phyloP scores from a whole-genome alignment of 2,797 vertebrate genomes.

The Tenualosa ilisha region DNA sequence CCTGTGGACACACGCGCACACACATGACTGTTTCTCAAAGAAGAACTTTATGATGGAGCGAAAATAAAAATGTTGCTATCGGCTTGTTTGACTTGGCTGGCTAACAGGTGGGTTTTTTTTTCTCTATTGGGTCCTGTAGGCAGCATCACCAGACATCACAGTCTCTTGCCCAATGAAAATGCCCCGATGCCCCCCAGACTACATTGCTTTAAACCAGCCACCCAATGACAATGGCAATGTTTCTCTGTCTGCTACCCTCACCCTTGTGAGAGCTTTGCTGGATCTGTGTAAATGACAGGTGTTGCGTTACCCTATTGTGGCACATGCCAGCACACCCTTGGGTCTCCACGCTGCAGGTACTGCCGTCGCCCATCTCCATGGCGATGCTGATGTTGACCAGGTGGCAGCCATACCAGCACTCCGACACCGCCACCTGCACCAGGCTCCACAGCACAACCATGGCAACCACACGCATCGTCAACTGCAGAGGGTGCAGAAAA shows the following conservation, averaged over 20 bases:
- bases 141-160: too few relatives aligned
- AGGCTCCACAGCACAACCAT: conserved; percentile 80
- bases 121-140: too few relatives aligned
- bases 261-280: too few relatives aligned
- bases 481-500: conserved; percentile 29
- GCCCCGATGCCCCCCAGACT: too few relatives aligned
- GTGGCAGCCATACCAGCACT: conserved; percentile 73
- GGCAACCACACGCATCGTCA: conserved; percentile 72
- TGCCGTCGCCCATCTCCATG: conserved; percentile 83
- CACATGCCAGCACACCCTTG: conserved; percentile 87
- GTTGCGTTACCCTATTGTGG: conserved; percentile 72
- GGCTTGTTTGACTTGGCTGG: too few relatives aligned
- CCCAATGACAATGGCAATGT: too few relatives aligned
- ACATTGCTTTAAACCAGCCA: too few relatives aligned
- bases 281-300: too few relatives aligned
- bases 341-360: conserved; percentile 74
- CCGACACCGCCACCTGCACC: conserved; percentile 68
- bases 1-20: conserved; percentile 65
- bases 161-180: too few relatives aligned
- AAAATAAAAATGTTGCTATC: neutral
- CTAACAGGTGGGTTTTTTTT: too few relatives aligned
- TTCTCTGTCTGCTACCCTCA: too few relatives aligned
- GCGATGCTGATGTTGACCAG: conserved; percentile 78
- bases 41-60: neutral
- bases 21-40: neutral